A percentile compares a stretch with the other conserved stretches of the same genome.
Evolutionary conservation across 2,797 vertebrate genomes (phyloP).

Genomic region (Hydrolagus colliei): DNA sequence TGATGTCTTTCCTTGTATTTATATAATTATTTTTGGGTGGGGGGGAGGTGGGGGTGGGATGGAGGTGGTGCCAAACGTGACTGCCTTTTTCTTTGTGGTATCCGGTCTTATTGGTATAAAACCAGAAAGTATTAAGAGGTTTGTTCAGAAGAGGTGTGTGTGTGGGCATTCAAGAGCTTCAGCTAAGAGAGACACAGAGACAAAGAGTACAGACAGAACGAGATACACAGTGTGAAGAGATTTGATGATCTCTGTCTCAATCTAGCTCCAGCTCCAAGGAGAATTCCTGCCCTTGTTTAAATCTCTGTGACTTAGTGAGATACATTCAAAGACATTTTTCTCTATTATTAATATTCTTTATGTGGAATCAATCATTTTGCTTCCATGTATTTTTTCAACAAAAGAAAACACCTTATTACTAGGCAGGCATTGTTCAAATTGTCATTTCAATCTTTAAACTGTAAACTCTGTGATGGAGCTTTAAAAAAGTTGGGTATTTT

Average conservation of each 20-base stretch:
- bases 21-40: neutral
- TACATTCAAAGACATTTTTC: no score
- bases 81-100: constrained; percentile 55
- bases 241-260: neutral
- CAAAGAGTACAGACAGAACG: constrained; percentile 5
- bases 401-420: no score
- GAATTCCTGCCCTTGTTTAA: constrained; percentile 34
- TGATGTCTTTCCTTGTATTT: neutral
- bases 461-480: no score
- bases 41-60: no score
- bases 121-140: constrained; percentile 57
- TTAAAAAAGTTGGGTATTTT: no score
- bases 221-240: constrained; percentile 33
- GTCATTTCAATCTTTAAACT: no score
- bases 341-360: no score
- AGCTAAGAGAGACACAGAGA: constrained; percentile 32
- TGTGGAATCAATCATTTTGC: no score
- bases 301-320: no score
- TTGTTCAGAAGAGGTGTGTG: constrained; percentile 46
- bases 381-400: no score
- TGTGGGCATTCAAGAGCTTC: constrained; percentile 31
- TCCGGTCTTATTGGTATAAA: constrained; percentile 78
- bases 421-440: no score
- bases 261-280: constrained; percentile 54
- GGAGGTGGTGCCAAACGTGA: constrained; percentile 50